Percentiles rank a stretch among this genome's conserved stretches.
Conservation (phyloP, 2,113 vertebrate genomes). For the Grallaria varia region DNA sequence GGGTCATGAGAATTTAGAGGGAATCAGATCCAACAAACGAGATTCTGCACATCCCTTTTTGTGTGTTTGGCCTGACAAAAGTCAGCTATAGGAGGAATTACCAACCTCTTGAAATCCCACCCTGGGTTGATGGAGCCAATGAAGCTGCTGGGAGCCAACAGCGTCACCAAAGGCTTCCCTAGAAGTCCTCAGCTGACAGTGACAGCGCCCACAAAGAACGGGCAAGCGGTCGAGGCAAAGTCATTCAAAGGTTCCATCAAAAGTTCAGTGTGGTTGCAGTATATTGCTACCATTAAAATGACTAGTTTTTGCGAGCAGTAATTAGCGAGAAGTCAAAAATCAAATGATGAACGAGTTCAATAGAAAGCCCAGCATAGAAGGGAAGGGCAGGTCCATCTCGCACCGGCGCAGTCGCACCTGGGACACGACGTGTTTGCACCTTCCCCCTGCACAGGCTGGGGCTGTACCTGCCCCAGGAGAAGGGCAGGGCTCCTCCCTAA, state of each 20-base stretch:
- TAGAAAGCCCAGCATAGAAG: not conserved
- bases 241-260: not conserved
- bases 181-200: not conserved
- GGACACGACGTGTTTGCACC: accelerated
- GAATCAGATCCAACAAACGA: not conserved
- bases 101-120: not conserved
- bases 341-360: not conserved
- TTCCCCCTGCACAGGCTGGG: accelerated
- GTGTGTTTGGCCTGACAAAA: not conserved
- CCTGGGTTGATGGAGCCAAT: not conserved
- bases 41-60: accelerated
- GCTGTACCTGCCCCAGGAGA: not conserved
- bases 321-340: slow-evolving; percentile 41
- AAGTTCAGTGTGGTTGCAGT: not conserved
- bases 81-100: not conserved
- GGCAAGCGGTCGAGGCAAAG: not conserved
- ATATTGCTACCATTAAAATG: not conserved
- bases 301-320: not conserved
- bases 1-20: not conserved
- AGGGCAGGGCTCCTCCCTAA: not conserved
- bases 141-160: not conserved
- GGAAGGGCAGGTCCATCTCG: not conserved
- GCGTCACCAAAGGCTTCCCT: not conserved
- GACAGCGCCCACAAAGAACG: not conserved
- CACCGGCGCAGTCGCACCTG: accelerated